Conservation (phyloP, 2,797 vertebrate genomes). For the Tapirus indicus region DNA sequence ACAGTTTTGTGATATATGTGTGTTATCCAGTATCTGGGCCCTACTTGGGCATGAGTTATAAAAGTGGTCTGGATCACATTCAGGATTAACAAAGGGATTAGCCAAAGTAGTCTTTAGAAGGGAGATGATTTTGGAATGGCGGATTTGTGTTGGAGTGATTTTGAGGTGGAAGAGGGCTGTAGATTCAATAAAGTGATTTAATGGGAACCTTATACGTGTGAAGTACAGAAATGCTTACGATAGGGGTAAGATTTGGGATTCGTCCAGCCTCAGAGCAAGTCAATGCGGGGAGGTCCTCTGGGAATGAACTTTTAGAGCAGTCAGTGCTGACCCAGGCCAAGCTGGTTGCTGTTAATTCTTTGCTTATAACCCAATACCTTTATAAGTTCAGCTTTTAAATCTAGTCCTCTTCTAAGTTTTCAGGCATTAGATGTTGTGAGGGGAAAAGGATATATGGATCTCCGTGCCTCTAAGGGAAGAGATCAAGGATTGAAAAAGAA, state of each 20-base stretch:
- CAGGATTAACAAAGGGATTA: slow-evolving; percentile 74
- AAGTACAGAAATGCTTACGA: not conserved
- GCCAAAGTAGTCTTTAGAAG: slow-evolving; percentile 33
- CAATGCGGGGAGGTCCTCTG: not conserved
- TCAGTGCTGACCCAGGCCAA: not conserved
- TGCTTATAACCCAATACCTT: not conserved
- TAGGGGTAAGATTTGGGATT: not conserved
- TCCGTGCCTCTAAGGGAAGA: not conserved
- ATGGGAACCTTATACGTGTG: not conserved
- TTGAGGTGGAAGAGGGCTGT: not conserved
- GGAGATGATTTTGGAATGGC: slow-evolving; percentile 10
- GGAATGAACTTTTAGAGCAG: not conserved
- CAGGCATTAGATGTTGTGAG: not conserved
- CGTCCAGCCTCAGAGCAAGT: not conserved
- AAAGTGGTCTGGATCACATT: slow-evolving; percentile 46
- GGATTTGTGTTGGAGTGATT: not conserved
- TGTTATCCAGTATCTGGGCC: not conserved
- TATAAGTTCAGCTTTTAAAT: not conserved
- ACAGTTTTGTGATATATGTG: not conserved
- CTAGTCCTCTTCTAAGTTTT: not conserved
- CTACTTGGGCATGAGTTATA: not conserved
- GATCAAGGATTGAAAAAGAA: not conserved
- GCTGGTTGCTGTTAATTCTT: not conserved
- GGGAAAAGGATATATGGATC: not conserved
- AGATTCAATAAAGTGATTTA: not conserved